A percentile compares a stretch with the other conserved stretches of the same genome.
phyloP scores from a whole-genome alignment of 1,140 invertebrate species.

The Parapsyche elsis region DNA sequence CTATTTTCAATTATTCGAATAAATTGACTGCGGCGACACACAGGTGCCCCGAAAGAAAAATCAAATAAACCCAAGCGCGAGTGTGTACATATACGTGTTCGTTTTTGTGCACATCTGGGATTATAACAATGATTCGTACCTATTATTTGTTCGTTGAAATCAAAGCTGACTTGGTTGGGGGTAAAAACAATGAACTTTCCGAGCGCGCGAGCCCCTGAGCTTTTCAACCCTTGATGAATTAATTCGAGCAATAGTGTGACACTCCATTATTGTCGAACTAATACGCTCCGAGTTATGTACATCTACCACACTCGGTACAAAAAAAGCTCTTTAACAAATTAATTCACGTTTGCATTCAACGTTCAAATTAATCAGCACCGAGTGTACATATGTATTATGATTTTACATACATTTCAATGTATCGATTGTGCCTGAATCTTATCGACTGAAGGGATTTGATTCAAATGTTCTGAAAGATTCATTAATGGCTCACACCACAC shows the following conservation, averaged over 20 bases:
- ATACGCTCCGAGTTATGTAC: neutral
- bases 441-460: no score
- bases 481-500: no score
- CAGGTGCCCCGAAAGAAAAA: no score
- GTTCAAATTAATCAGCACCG: neutral
- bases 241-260: conserved; percentile 15
- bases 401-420: neutral
- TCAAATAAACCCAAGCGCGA: neutral
- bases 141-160: neutral
- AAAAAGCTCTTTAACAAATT: conserved; percentile 11
- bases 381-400: neutral
- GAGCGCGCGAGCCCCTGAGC: neutral
- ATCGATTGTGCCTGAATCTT: neutral
- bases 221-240: conserved; percentile 33
- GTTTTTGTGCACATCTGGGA: conserved; percentile 5
- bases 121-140: neutral
- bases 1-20: conserved; percentile 27
- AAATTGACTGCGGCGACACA: neutral
- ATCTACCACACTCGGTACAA: no score
- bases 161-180: conserved; percentile 23
- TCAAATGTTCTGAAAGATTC: no score
- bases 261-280: conserved; percentile 31
- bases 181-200: conserved; percentile 32
- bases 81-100: neutral
- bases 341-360: neutral